Evolutionary conservation across 2,797 vertebrate species (phyloP).

Genomic region (Menidia menidia): DNA sequence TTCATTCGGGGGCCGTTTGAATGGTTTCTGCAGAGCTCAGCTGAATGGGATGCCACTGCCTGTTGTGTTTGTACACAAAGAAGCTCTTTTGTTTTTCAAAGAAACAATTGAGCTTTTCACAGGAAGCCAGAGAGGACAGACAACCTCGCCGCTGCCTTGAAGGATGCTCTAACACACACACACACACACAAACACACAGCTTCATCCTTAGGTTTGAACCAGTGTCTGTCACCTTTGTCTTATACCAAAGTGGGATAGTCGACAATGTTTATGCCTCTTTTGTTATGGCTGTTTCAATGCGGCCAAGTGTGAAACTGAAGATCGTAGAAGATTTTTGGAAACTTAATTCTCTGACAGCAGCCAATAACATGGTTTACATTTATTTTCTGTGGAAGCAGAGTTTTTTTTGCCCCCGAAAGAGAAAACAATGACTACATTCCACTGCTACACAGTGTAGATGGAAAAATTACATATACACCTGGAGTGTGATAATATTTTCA

Average conservation of each 20-base stretch:
- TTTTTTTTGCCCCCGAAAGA: slow-evolving; percentile 1
- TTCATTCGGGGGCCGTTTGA: slow-evolving; percentile 62
- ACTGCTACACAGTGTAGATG: background rate
- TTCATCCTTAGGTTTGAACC: slow-evolving; percentile 46
- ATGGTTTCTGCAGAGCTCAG: slow-evolving; percentile 58
- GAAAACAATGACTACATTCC: slow-evolving; percentile 8
- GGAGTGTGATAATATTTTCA: slow-evolving; percentile 19
- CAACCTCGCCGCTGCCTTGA: slow-evolving; percentile 56
- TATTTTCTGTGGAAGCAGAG: slow-evolving; percentile 14
- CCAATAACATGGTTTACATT: background rate
- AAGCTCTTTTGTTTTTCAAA: slow-evolving; percentile 75
- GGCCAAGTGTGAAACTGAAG: slow-evolving; percentile 39
- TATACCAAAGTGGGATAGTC: slow-evolving; percentile 55
- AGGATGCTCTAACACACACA: slow-evolving; percentile 41
- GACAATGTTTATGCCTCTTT: slow-evolving; percentile 50
- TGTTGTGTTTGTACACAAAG: slow-evolving; percentile 81
- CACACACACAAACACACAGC: slow-evolving; percentile 34
- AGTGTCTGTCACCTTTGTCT: slow-evolving; percentile 66
- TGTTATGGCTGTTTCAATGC: slow-evolving; percentile 35
- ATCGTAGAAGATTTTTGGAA: slow-evolving; percentile 20
- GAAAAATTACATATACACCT: slow-evolving; percentile 11
- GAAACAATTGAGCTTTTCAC: slow-evolving; percentile 81
- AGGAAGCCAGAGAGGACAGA: slow-evolving; percentile 63
- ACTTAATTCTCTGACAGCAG: background rate
- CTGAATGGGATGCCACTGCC: slow-evolving; percentile 73